Evolutionary conservation across 1,140 invertebrate genomes (phyloP), one percentile per base, ranked within the genome.

Genomic region (Melitaea cinxia): DNA sequence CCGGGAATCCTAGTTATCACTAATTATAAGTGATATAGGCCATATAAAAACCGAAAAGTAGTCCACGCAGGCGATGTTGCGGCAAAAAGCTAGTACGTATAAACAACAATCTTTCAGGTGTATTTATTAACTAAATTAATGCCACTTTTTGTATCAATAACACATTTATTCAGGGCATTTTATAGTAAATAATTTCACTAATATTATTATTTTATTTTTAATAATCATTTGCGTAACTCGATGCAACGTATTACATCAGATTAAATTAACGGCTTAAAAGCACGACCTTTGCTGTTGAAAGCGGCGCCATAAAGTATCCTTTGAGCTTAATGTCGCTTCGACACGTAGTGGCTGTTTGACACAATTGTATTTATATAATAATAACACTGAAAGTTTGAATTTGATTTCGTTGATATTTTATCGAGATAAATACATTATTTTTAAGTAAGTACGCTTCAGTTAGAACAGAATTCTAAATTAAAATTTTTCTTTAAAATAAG

Each of bases 181-280:
- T 39, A 39, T 17, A 39, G 17, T 14, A 23, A 10, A 21, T 1
- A n/a, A 47, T 47, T 47, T 21, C 42, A 12, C 7, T 23, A 47
- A 0, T 47, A 47, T 4, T 23, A 17, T 2, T 23, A 23, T 42
- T 42, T 7, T 17, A 15, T 57, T 42, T 21, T 28, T 42, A 42
- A 37, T 50, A 59, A 19, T 33, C 19, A 21, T 50, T 60, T 60
- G 33, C 28, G 57, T 60, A 60, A 37, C n/a, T 12, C 28, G 23
- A 4, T 47, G 47, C 52, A 60, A 60, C n/a, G 15, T 49, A 30
- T 67, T 67, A 61, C 50, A 47, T 55, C 37, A 67, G 50, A 58
- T 26, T 23, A 45, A 54, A 55, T 60, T 60, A 67, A 60, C 65
- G 30, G 24, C 33, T n/a, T 47, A 65, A 33, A 65, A 28, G 56